Evolutionary conservation across 2,797 vertebrate genomes (phyloP), one percentile per base, ranked within the genome.

Genomic region (Hapalemur alaotrensis): DNA sequence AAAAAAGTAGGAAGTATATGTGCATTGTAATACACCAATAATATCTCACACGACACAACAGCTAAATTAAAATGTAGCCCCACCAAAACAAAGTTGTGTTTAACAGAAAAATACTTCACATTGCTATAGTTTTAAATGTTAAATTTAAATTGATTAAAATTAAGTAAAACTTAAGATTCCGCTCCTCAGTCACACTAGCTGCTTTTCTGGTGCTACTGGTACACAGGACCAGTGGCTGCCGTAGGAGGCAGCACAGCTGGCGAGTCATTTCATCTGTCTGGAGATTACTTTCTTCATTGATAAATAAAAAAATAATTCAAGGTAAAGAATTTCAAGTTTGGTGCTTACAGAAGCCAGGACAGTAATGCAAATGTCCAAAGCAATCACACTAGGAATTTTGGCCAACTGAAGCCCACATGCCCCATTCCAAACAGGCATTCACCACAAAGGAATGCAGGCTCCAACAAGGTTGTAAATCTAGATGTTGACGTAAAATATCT

Each of bases 111-210:
- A 25, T 5, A 92, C 30, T 72, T 86, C 43, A 67, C 38, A 78
- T 12, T 43, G 41, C n/a, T 43, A 65, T 35, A 22, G 35, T 38
- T 95, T 86, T 52, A 72, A 85, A 17, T 10, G 79, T 43, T 73
- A 72, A 50, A 75, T 38, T 73, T 80, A 95, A 84, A 43, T 83
- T n/a, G 63, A 32, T 59, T 72, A 88, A 83, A 57, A 41, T 48
- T 63, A 41, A 32, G 13, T 14, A 85, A 25, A 87, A 75, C 46
- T 20, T 59, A n/a, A 61, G 85, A 75, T 75, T 76, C 52, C 63
- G 14, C 52, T 76, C 32, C 43, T 90, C 7, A 22, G 22, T 52
- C 23, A 46, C 6, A 46, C 17, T 12, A 41, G 78, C 43, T 61
- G 14, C 63, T 69, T 28, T 75, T 12, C 23, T 11, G 67, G 54